Evolutionary conservation across 2,113 vertebrate genomes (phyloP).

Genomic region (Corythoichthys haematopterus): DNA sequence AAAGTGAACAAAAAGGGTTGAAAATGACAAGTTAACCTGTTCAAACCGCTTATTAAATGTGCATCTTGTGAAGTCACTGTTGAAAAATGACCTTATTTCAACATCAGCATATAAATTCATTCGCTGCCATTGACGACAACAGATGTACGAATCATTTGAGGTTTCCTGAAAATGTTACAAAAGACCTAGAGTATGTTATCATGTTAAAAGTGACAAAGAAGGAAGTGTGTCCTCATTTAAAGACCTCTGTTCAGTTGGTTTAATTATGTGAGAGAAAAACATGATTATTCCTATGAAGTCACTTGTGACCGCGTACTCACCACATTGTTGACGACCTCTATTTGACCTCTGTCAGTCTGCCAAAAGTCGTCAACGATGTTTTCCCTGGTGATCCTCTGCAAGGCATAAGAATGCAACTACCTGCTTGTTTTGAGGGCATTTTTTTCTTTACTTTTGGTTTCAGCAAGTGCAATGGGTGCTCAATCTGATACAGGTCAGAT

Average conservation of each 20-base stretch:
- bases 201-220: background rate
- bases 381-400: slow-evolving; percentile 7
- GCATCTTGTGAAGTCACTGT: too few species aligned
- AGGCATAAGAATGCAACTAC: too few species aligned
- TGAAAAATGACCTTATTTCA: background rate
- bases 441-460: too few species aligned
- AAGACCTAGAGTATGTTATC: too few species aligned
- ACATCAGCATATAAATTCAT: background rate
- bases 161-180: too few species aligned
- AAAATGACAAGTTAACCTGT: background rate
- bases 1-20: background rate
- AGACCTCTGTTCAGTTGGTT: background rate
- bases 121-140: too few species aligned
- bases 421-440: too few species aligned
- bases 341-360: slow-evolving; percentile 35
- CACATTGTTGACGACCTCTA: slow-evolving; percentile 30
- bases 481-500: too few species aligned
- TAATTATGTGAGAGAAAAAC: background rate
- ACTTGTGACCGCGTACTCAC: background rate
- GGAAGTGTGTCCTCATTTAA: too few species aligned
- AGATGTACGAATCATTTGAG: too few species aligned
- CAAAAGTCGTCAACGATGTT: slow-evolving; percentile 34
- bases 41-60: background rate
- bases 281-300: background rate
- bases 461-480: too few species aligned